Base-by-base conservation (phyloP, 2,113 vertebrate genomes). In the Balaeniceps rex region DNA sequence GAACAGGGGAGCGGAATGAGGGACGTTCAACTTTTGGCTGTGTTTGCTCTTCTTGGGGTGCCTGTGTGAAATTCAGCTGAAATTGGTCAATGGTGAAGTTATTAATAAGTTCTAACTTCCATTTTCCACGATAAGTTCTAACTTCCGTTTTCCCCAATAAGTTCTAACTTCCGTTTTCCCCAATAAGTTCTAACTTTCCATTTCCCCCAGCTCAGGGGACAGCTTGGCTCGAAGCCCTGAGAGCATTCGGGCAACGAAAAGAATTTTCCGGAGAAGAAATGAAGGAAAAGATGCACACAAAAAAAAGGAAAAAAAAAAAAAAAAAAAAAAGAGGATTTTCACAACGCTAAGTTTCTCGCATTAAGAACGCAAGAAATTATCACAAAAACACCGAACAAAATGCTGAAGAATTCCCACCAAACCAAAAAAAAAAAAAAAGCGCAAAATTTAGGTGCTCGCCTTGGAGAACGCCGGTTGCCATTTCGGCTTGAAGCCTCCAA, bases 391-490 rank as follows among this genome's bases (percentile, higher is more conserved):
- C 47, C 18, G 29, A 57, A 19, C 4, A 38, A 66, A 57, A n/a
- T 12, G 38, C 38, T 22, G 2, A 46, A 34, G 47, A 33, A 38
- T 22, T 36, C 38, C 46, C 33, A 34, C 9, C 4, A 17, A 34
- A 42, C 11, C 23, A 52, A 58, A 46, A 46, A 14, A 19, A 34
- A 16, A 9, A 23, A 40, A 17, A 15, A 40, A 23, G 5, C 19
- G 28, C 5, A 5, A 3, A 25, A 22, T 64, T 19, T 40, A 28
- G 10, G 29, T 7, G 42, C n/a, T 34, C 3, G 3, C 44, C 2
- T 58, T 4, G 3, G 51, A 49, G 51, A 34, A 42, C 1, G 2
- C 19, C 3, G 2, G 12, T 64, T 1, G 2, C 33, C 1, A 2
- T 65, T 65, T 82, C 3, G 8, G 44, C 9, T 7, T 23, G 29